Evolutionary conservation across 2,797 vertebrate species (phyloP).

Genomic region (Zenarchopterus dispar): DNA sequence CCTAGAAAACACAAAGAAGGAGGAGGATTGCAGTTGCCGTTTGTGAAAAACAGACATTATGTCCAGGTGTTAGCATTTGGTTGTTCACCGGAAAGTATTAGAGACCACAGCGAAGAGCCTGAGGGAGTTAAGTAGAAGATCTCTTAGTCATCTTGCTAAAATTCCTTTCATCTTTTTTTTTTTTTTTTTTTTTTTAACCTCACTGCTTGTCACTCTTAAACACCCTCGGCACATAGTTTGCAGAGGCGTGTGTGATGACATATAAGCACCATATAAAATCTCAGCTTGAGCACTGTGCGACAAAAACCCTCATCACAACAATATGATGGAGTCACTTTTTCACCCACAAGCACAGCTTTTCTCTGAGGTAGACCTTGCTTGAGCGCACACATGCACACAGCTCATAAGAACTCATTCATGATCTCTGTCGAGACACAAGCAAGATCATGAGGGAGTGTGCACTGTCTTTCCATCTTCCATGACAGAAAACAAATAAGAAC

Average conservation of each 20-base stretch:
- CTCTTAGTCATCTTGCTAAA: constrained; percentile 14
- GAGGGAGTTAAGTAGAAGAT: constrained; percentile 10
- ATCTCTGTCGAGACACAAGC: constrained; percentile 16
- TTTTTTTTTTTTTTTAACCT: too few relatives aligned
- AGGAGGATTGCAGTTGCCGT: constrained; percentile 14
- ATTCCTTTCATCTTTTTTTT: background rate
- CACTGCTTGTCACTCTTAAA: background rate
- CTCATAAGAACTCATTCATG: too few relatives aligned
- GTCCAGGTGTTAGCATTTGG: constrained; percentile 50
- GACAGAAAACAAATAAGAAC: constrained; percentile 24
- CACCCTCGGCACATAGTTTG: too few relatives aligned
- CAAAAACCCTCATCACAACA: constrained; percentile 18
- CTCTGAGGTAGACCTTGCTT: too few relatives aligned
- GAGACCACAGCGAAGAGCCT: constrained; percentile 17
- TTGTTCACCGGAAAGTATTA: constrained; percentile 7
- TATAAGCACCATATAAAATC: constrained; percentile 6
- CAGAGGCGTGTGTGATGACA: constrained; percentile 22
- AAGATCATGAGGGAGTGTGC: constrained; percentile 3
- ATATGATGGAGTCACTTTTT: constrained; percentile 33
- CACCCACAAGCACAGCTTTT: constrained; percentile 10
- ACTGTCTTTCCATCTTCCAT: constrained; percentile 17
- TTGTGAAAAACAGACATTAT: constrained; percentile 16
- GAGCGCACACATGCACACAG: too few relatives aligned
- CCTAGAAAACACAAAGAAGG: constrained; percentile 21
- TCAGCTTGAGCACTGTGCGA: constrained; percentile 5